Percentiles rank a stretch among this genome's conserved stretches.
Evolutionary conservation across 1,140 invertebrate species (phyloP).

Genomic region (Lasioglossum albipes): DNA sequence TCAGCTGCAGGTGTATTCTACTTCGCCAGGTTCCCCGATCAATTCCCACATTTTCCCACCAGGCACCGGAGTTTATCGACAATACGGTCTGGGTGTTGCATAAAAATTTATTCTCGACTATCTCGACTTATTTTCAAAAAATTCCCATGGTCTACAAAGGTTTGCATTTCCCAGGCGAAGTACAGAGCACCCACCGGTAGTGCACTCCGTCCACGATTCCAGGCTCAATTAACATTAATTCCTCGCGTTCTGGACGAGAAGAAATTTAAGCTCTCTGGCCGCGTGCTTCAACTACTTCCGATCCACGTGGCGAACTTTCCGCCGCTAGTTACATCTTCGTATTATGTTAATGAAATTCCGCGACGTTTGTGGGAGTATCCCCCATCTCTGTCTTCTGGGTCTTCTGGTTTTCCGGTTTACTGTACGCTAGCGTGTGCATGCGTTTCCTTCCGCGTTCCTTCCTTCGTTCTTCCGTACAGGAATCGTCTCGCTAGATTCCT

Average conservation of each 20-base stretch:
- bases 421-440: too few relatives aligned
- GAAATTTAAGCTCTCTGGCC: background rate
- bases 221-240: constrained; percentile 25
- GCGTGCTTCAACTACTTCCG: background rate
- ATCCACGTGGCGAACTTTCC: background rate
- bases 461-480: background rate
- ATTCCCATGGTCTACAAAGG: too few relatives aligned
- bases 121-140: background rate
- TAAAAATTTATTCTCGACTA: background rate
- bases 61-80: background rate
- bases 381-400: background rate
- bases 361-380: background rate
- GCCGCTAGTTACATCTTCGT: background rate
- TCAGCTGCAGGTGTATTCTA: background rate
- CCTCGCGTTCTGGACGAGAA: background rate
- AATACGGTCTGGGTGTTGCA: background rate
- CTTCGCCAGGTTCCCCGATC: background rate
- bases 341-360: constrained; percentile 26
- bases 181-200: too few relatives aligned
- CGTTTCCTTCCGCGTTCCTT: background rate
- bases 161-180: too few relatives aligned
- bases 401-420: background rate
- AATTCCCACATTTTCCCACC: background rate
- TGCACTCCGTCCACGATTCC: background rate
- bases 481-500: too few relatives aligned